Conservation (phyloP, 2,888 invertebrate species). For the Nomada lathburiana region DNA sequence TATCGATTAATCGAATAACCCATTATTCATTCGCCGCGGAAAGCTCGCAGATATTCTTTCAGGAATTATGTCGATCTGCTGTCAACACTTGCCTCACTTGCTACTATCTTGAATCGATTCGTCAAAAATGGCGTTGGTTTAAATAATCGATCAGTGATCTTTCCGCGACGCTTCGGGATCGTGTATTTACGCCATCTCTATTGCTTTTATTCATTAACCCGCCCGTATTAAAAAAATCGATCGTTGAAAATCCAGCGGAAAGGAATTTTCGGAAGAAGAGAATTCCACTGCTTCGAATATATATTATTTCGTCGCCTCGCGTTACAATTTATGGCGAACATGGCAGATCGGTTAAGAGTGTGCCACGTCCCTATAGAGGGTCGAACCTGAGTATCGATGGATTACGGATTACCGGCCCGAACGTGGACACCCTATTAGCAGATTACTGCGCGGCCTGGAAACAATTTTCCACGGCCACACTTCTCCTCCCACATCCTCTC, state of each 20-base stretch:
- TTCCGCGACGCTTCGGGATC: neutral
- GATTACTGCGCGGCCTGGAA: slow-evolving; percentile 76
- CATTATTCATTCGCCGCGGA: neutral
- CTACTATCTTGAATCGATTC: neutral
- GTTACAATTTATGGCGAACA: slow-evolving; percentile 45
- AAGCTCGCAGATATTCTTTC: neutral
- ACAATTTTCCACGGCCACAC: slow-evolving; percentile 75
- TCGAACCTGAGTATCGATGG: slow-evolving; percentile 60
- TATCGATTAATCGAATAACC: no score
- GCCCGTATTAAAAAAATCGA: neutral
- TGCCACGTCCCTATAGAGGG: slow-evolving; percentile 17
- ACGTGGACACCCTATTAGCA: slow-evolving; percentile 78
- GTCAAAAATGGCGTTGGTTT: neutral
- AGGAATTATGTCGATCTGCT: neutral
- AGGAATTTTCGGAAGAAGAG: neutral
- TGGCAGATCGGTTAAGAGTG: slow-evolving; percentile 9
- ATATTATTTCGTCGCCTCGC: slow-evolving; percentile 26
- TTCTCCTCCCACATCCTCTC: slow-evolving; percentile 44
- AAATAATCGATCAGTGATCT: neutral
- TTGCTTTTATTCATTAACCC: neutral
- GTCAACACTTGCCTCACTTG: no score
- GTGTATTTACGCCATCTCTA: neutral
- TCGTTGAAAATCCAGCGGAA: neutral
- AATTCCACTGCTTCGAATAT: neutral
- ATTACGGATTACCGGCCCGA: slow-evolving; percentile 73